These are phyloP conservation scores for Papilio dardanus DNA, from an alignment of 1,140 invertebrate genomes.

Conservation along the genomic window DNA sequence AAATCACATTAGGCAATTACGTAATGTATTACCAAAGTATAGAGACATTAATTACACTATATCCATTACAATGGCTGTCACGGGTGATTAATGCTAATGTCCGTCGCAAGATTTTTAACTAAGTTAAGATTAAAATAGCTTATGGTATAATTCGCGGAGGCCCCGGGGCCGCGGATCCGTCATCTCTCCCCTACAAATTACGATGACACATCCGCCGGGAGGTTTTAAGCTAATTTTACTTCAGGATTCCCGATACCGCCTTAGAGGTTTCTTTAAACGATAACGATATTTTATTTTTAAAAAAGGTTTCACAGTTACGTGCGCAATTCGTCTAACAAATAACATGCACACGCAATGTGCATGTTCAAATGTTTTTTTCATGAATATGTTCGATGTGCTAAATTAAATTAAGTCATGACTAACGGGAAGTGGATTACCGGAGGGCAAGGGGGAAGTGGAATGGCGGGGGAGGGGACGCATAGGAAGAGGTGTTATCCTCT, in stretches of 20 bases:
- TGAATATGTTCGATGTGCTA: too few species aligned
- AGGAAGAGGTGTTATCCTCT: too few species aligned
- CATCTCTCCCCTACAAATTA: conserved; percentile 77
- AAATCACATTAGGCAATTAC: conserved; percentile 31
- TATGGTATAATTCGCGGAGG: conserved; percentile 69
- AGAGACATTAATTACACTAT: conserved; percentile 61
- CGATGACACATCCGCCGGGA: conserved; percentile 76
- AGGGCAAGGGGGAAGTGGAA: too few species aligned
- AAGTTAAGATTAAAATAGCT: conserved; percentile 82
- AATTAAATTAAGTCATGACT: too few species aligned
- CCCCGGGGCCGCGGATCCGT: conserved; percentile 70
- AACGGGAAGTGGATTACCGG: too few species aligned
- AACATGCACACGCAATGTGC: not conserved
- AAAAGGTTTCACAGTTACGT: not conserved
- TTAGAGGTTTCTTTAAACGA: conserved; percentile 35
- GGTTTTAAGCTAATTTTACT: conserved; percentile 73
- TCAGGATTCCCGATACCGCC: conserved; percentile 55
- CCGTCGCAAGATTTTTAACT: conserved; percentile 80
- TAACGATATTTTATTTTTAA: conserved; percentile 27
- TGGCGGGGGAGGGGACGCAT: too few species aligned
- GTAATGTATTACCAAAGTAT: conserved; percentile 37
- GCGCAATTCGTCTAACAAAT: not conserved
- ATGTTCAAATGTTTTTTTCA: not conserved
- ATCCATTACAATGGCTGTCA: conserved; percentile 76
- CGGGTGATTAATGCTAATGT: conserved; percentile 79